Evolutionary conservation across 2,888 invertebrate species (phyloP).

Genomic region (Trachelus troglodyta): DNA sequence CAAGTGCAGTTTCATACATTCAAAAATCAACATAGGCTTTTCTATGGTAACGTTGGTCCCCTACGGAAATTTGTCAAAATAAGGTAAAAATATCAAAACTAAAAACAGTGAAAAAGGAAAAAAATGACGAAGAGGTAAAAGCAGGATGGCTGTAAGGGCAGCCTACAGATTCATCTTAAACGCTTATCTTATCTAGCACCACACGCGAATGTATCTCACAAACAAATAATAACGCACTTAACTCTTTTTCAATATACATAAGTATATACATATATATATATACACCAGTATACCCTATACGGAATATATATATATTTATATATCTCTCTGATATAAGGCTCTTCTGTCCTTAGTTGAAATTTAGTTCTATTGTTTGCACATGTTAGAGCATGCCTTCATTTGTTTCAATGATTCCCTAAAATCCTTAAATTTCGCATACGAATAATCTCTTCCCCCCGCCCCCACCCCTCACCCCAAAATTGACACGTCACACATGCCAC

Average conservation of each 20-base stretch:
- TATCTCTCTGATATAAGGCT: slow-evolving; percentile 65
- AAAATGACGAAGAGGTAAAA: background rate
- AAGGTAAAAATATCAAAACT: background rate
- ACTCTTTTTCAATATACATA: slow-evolving; percentile 44
- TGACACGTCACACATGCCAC: background rate
- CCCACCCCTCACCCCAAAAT: background rate
- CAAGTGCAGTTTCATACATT: no score
- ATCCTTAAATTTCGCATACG: background rate
- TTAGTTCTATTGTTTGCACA: slow-evolving; percentile 67
- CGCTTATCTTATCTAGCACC: slow-evolving; percentile 29
- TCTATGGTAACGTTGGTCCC: no score
- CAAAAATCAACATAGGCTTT: no score
- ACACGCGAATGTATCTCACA: slow-evolving; percentile 54
- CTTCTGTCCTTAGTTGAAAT: slow-evolving; percentile 66
- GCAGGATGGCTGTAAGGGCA: background rate
- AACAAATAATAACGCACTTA: slow-evolving; percentile 44
- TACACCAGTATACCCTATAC: slow-evolving; percentile 28
- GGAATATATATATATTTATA: slow-evolving; percentile 52
- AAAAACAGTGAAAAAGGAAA: no score
- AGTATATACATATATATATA: slow-evolving; percentile 33
- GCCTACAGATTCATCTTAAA: slow-evolving; percentile 1
- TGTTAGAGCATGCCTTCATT: slow-evolving; percentile 66
- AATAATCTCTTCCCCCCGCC: background rate
- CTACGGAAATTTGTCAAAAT: no score
- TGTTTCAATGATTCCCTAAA: slow-evolving; percentile 38